Percentiles rank a stretch among this genome's conserved stretches.
Evolutionary conservation across 2,113 vertebrate species (phyloP).

Genomic region (Gracilinanus agilis): DNA sequence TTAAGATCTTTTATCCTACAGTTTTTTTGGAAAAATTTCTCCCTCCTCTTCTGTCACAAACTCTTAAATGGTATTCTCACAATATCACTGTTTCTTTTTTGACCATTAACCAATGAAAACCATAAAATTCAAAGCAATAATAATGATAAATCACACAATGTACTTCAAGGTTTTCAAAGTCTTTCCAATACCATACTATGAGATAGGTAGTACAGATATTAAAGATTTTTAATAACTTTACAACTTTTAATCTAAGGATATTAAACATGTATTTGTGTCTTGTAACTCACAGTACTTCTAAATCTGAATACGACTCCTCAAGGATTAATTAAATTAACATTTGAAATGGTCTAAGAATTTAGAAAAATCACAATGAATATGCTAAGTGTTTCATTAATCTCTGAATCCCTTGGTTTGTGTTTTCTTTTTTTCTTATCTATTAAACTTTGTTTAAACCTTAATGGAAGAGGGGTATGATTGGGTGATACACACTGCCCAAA

Average conservation of each 20-base stretch:
- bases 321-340: constrained; percentile 38
- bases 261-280: neutral
- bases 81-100: neutral
- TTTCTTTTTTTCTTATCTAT: constrained; percentile 40
- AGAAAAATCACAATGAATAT: neutral
- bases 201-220: constrained; percentile 34
- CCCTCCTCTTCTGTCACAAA: neutral
- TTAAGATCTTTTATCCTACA: neutral
- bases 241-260: constrained; percentile 32
- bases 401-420: constrained; percentile 6
- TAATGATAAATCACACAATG: neutral
- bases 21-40: neutral
- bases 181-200: neutral
- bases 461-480: neutral
- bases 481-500: neutral
- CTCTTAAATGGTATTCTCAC: neutral
- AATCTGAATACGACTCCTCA: constrained; percentile 10
- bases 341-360: constrained; percentile 29
- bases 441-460: constrained; percentile 45
- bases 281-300: neutral
- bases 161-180: neutral
- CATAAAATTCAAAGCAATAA: neutral
- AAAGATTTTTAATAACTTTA: constrained; percentile 36
- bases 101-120: neutral
- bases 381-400: constrained; percentile 45